Evolutionary conservation across 1,140 invertebrate species (phyloP), one percentile per base, ranked within the genome.

Genomic region (Chionoecetes opilio): DNA sequence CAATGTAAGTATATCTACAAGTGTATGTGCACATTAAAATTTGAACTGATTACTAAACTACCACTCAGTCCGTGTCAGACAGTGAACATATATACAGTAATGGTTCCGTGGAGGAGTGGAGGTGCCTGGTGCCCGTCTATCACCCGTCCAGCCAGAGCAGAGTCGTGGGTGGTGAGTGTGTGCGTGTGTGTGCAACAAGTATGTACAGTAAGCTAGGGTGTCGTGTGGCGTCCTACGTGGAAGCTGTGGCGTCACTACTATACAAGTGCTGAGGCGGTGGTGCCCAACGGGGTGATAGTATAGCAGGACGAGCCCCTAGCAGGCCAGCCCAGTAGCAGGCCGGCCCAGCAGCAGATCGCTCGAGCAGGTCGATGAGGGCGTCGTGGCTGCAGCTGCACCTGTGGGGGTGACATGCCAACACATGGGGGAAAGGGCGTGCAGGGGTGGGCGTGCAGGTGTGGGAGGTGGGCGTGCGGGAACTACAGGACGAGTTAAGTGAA

Each of bases 231-330:
- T 91, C 93, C 93, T 94, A 94, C 93, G 87, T 94, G 87, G 82
- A 91, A 94, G 87, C 88, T 75, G 93, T 94, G 93, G 93, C 93
- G 38, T 34, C 53, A 85, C 93, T 94, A 94, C 63, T 82, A 32
- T 91, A 94, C 87, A 85, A 32, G 86, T 88, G 86, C 87, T 88
- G 63, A 82, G 85, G 87, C 63, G 93, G 87, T 84, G 63, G 53
- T n/a, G 53, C 31, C 87, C 93, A 37, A n/a, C 21, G 17, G 29
- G 29, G 31, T 85, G 46, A 31, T 32, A 46, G 34, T 38, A 82
- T 63, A 82, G 93, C 86, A 63, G 63, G 82, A 41, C 53, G 87
- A 63, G 87, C 29, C 31, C n/a, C 37, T 29, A 32, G 63, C 93
- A 35, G 86, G 92, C 63, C 82, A 29, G 63, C 26, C 91, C 37